Percentiles rank a stretch among this genome's conserved stretches.
phyloP scores from a whole-genome alignment of 1,140 invertebrate species.

The Drosophila oshimai region DNA sequence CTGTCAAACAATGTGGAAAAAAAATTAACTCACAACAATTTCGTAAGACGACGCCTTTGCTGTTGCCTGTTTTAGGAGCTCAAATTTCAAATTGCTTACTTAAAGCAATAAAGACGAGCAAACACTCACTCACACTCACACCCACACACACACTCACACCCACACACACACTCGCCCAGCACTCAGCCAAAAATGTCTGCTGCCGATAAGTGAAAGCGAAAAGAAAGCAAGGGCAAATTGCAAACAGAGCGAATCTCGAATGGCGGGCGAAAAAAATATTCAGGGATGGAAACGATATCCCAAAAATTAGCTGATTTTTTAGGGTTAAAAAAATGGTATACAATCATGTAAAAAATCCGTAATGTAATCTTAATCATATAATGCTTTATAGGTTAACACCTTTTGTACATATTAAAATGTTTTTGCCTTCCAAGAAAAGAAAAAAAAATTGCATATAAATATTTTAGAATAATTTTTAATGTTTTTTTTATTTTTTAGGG shows the following conservation, averaged over 20 bases:
- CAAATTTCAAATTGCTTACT: constrained; percentile 79
- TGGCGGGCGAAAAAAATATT: neutral
- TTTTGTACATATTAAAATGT: no score
- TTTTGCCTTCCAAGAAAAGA: no score
- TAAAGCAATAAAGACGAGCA: constrained; percentile 69
- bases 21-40: constrained; percentile 65
- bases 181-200: constrained; percentile 63
- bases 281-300: neutral
- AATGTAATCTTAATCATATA: no score
- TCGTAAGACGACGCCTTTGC: constrained; percentile 19
- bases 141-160: neutral
- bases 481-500: no score
- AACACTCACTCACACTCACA: constrained; percentile 29
- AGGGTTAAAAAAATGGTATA: neutral
- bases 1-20: constrained; percentile 63
- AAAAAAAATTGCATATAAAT: no score
- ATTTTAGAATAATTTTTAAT: no score
- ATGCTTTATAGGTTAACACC: no score
- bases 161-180: constrained; percentile 13
- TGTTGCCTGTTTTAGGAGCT: constrained; percentile 42
- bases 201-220: constrained; percentile 32
- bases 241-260: constrained; percentile 38
- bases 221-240: constrained; percentile 39
- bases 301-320: neutral
- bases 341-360: no score